Conservation (phyloP, 2,888 invertebrate genomes). For the Caenorhabditis auriculariae region DNA sequence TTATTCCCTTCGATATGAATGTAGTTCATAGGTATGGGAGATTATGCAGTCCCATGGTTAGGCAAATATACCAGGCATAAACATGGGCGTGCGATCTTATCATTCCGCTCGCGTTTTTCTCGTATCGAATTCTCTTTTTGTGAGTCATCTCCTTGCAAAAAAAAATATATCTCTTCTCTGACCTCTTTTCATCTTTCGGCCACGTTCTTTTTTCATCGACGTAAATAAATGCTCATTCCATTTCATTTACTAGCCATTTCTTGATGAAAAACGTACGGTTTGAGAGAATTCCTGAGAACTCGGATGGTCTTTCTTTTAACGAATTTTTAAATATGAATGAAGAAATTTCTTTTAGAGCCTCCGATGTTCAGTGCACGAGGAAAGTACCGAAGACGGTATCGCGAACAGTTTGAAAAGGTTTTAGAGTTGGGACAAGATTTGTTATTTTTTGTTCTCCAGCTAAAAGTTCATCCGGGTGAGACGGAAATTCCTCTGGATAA, state of each 20-base stretch:
- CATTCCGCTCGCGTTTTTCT: too few relatives aligned
- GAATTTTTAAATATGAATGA: too few relatives aligned
- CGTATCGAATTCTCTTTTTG: background rate
- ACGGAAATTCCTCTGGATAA: constrained; percentile 22
- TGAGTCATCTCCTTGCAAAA: background rate
- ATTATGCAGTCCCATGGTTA: too few relatives aligned
- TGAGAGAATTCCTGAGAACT: background rate
- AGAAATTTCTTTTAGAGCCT: too few relatives aligned
- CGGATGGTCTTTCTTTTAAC: background rate
- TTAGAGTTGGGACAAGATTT: background rate
- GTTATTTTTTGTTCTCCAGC: background rate
- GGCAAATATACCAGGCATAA: too few relatives aligned
- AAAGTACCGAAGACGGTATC: constrained; percentile 18
- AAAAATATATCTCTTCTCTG: background rate
- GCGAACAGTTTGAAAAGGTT: constrained; percentile 20
- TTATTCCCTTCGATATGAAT: too few relatives aligned
- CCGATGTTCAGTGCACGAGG: constrained; percentile 22
- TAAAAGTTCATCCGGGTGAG: too few relatives aligned
- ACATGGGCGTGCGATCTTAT: too few relatives aligned
- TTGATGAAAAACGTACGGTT: background rate
- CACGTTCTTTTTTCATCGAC: too few relatives aligned
- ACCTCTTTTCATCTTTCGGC: background rate
- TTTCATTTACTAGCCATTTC: background rate
- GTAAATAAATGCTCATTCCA: background rate
- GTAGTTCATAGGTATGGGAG: too few relatives aligned